Conservation (phyloP, 2,113 vertebrate genomes). For the Varanus salvator region DNA sequence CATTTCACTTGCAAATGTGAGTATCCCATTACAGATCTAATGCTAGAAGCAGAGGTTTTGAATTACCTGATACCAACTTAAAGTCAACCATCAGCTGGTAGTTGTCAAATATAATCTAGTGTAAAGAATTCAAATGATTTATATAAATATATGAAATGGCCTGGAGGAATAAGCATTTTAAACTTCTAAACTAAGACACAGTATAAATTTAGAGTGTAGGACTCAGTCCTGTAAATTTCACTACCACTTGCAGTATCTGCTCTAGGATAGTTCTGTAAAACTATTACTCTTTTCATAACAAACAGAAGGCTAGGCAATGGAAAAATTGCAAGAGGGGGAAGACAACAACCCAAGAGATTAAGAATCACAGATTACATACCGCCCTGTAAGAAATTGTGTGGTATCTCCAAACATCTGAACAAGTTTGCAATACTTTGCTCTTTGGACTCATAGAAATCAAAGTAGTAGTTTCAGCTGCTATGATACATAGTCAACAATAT, state of each 20-base stretch:
- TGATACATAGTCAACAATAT: background rate
- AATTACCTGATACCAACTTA: background rate
- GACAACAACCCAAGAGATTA: background rate
- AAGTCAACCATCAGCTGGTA: background rate
- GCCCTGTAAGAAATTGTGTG: background rate
- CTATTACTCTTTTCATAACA: background rate
- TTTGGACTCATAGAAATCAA: constrained; percentile 18
- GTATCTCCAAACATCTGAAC: constrained; percentile 23
- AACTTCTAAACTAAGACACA: background rate
- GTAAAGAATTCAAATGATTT: background rate
- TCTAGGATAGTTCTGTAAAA: background rate
- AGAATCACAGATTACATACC: background rate
- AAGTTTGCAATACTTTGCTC: constrained; percentile 12
- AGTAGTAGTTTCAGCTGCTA: background rate
- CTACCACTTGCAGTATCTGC: background rate
- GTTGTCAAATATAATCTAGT: background rate
- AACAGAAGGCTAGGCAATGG: background rate
- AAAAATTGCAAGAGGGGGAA: background rate
- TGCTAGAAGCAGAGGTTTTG: background rate
- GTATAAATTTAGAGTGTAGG: background rate
- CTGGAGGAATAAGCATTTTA: background rate
- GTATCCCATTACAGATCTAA: background rate
- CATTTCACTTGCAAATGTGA: background rate
- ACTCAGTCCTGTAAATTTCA: background rate
- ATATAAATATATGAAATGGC: background rate